Base-by-base conservation (phyloP, 2,797 vertebrate species). In the Ctenopoma multispine region DNA sequence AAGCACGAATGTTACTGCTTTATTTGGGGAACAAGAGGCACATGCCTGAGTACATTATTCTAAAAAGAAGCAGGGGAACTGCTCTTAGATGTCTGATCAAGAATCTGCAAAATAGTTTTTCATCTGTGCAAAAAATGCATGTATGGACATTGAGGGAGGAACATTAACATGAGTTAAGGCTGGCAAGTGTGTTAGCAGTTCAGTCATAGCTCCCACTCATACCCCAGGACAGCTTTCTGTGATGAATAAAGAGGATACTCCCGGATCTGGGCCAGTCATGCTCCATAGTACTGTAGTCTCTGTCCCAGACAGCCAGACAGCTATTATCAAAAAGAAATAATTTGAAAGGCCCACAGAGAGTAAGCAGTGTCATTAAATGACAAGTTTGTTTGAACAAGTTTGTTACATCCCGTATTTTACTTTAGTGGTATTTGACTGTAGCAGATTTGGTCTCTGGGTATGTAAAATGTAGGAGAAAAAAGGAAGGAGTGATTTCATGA, bases 161-260 rank as follows among this genome's bases (percentile, higher is more conserved):
- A 56, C n/a, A n/a, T n/a, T n/a, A n/a, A 69, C 7, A 27, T 68
- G 79, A 72, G 72, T 82, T 75, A 75, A 68, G 65, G 67, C 63
- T 53, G 70, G 77, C 12, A 59, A 61, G 56, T 69, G 56, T 55
- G 51, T 44, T 67, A 74, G 64, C 47, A 67, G 55, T 66, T 44
- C 69, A 72, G 72, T 73, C 79, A 74, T 43, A 72, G 76, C 71
- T 88, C 78, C 79, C 64, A 79, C 79, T 79, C 79, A 58, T 76
- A 84, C 75, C 73, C 49, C 61, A 53, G 56, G 71, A 82, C 74
- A 80, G 80, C 70, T 57, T 65, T 72, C 63, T 62, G 59, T 79
- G 62, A 89, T 80, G 87, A 86, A 89, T 84, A 82, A 82, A 90
- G 73, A 73, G 51, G 46, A 84, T 81, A 63, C 66, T 75, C 61